phyloP scores from a whole-genome alignment of 1,140 invertebrate genomes.

The Trichogramma pretiosum region DNA sequence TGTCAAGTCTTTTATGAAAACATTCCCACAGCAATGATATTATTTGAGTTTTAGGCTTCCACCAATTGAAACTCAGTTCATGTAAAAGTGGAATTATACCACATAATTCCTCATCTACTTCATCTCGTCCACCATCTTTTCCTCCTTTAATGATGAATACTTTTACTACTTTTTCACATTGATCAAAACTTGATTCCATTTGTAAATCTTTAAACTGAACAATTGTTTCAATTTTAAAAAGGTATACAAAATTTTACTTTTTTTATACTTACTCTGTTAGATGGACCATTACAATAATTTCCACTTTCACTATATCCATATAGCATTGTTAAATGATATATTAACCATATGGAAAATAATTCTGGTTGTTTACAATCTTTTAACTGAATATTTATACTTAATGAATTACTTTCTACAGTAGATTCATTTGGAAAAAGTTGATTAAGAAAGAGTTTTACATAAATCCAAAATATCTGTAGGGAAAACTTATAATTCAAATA shows the following conservation, averaged over 20 bases:
- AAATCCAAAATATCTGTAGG: conserved; percentile 41
- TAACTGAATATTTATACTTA: conserved; percentile 15
- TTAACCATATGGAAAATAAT: conserved; percentile 38
- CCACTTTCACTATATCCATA: conserved; percentile 35
- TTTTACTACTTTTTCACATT: conserved; percentile 40
- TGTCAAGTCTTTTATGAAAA: conserved; percentile 42
- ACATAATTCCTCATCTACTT: conserved; percentile 37
- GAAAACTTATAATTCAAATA: too few relatives aligned
- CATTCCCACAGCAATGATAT: conserved; percentile 43
- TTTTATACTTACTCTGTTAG: conserved; percentile 22
- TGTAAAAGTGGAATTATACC: conserved; percentile 38
- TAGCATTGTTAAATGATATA: conserved; percentile 36
- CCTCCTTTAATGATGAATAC: conserved; percentile 32
- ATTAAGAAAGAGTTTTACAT: conserved; percentile 33
- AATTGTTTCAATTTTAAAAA: conserved; percentile 8
- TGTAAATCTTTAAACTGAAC: conserved; percentile 19
- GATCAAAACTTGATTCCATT: conserved; percentile 28
- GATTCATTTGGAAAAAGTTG: conserved; percentile 18
- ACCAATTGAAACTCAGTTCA: conserved; percentile 36
- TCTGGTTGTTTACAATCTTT: conserved; percentile 33
- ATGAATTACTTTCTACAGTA: conserved; percentile 13
- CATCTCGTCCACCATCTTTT: conserved; percentile 35
- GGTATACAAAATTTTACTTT: conserved; percentile 12
- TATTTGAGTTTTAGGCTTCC: conserved; percentile 37
- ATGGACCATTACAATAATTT: conserved; percentile 23